These are phyloP conservation scores for Zaprionus inermis DNA, from an alignment of 1,140 invertebrate genomes.

Conservation along the genomic window DNA sequence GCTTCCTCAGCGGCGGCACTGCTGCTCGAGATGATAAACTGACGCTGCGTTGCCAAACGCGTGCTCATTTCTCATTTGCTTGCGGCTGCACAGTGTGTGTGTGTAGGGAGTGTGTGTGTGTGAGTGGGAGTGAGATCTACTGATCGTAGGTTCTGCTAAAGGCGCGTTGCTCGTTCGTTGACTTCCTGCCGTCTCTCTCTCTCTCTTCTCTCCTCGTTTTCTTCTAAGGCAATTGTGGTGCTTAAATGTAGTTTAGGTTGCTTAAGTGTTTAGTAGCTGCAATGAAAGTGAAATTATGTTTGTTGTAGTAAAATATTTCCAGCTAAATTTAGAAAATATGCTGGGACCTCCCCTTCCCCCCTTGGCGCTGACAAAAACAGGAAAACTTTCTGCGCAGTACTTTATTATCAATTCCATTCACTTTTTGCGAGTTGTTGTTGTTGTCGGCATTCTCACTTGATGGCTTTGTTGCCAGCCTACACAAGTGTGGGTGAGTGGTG, in stretches of 20 bases:
- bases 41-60: constrained; percentile 74
- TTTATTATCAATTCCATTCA: background rate
- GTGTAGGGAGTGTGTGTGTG: background rate
- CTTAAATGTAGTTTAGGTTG: constrained; percentile 45
- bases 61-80: constrained; percentile 81
- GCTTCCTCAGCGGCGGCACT: constrained; percentile 39
- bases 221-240: constrained; percentile 73
- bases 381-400: background rate
- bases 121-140: constrained; percentile 22
- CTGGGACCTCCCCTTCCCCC: background rate
- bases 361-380: background rate
- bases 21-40: constrained; percentile 76
- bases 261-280: constrained; percentile 56
- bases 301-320: background rate
- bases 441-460: constrained; percentile 31
- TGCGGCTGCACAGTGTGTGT: background rate
- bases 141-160: constrained; percentile 25
- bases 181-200: constrained; percentile 2
- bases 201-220: constrained; percentile 4
- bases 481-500: background rate
- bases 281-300: constrained; percentile 47
- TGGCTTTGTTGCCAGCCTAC: constrained; percentile 46
- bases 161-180: constrained; percentile 51
- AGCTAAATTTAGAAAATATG: constrained; percentile 29
- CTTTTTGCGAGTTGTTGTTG: constrained; percentile 17